A percentile compares a stretch with the other conserved stretches of the same genome.
phyloP scores from a whole-genome alignment of 2,797 vertebrate genomes.

The Lepilemur septentrionalis region DNA sequence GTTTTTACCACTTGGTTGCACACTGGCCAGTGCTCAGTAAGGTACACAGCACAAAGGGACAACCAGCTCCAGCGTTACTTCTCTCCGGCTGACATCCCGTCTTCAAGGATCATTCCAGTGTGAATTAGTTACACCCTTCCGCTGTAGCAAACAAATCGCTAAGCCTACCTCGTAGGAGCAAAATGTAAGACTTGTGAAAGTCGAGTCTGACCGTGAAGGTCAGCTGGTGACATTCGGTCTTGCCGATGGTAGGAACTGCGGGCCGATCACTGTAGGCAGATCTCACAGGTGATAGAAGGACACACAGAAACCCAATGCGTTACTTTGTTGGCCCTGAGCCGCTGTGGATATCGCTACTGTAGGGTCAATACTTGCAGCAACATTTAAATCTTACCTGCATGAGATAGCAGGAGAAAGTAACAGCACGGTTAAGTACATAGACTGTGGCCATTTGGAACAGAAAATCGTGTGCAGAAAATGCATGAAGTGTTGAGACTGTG shows the following conservation, averaged over 20 bases:
- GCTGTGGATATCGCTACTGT: not conserved
- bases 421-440: not conserved
- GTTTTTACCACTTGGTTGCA: not conserved
- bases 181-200: not conserved
- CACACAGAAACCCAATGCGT: accelerated
- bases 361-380: too few species aligned
- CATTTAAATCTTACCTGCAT: not conserved
- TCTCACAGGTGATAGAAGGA: not conserved
- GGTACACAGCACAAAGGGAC: not conserved
- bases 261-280: not conserved
- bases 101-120: not conserved
- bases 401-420: not conserved
- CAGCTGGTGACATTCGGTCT: not conserved
- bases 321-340: not conserved
- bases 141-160: not conserved
- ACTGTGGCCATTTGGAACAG: accelerated
- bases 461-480: not conserved
- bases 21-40: not conserved
- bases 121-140: not conserved
- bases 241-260: not conserved
- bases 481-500: not conserved
- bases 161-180: accelerated
- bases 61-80: accelerated
- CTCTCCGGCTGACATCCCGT: accelerated
- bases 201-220: not conserved